A percentile compares a stretch with the other conserved stretches of the same genome.
Conservation (phyloP, 2,113 vertebrate species). For the Psammodynastes pulverulentus region DNA sequence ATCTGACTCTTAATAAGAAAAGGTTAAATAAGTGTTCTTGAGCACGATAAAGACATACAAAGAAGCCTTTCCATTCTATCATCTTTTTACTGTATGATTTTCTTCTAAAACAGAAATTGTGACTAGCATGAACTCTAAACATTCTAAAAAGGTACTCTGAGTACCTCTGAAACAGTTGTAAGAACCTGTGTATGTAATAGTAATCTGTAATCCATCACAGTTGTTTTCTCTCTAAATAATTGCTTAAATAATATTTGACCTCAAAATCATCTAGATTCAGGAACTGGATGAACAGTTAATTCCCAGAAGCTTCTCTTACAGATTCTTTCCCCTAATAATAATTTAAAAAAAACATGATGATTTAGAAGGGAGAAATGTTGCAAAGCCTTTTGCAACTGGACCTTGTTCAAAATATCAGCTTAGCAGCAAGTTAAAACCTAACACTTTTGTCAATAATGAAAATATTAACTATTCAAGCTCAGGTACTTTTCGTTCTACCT, state of each 20-base stretch:
- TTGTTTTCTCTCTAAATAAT: slow-evolving; percentile 36
- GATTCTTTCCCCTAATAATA: slow-evolving; percentile 58
- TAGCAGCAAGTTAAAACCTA: slow-evolving; percentile 49
- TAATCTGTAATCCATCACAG: slow-evolving; percentile 22
- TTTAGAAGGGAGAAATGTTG: slow-evolving; percentile 54
- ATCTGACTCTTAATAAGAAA: background rate
- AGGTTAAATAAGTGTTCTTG: background rate
- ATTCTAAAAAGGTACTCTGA: too few species aligned
- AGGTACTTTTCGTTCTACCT: background rate
- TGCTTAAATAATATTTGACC: slow-evolving; percentile 45
- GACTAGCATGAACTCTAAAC: background rate
- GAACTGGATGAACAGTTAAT: slow-evolving; percentile 39
- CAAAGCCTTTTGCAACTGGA: slow-evolving; percentile 54
- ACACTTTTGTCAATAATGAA: slow-evolving; percentile 41
- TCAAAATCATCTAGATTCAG: slow-evolving; percentile 20
- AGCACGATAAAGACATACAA: background rate
- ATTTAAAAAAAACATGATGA: slow-evolving; percentile 47
- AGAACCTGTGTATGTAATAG: background rate
- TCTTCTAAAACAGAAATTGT: background rate
- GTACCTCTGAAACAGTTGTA: background rate
- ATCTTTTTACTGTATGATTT: background rate
- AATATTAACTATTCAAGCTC: slow-evolving; percentile 6
- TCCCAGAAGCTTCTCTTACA: slow-evolving; percentile 51
- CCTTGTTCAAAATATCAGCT: slow-evolving; percentile 48
- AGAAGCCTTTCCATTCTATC: background rate